Conservation (phyloP, 1,140 invertebrate genomes). For the Pogonognathellus flavescens region DNA sequence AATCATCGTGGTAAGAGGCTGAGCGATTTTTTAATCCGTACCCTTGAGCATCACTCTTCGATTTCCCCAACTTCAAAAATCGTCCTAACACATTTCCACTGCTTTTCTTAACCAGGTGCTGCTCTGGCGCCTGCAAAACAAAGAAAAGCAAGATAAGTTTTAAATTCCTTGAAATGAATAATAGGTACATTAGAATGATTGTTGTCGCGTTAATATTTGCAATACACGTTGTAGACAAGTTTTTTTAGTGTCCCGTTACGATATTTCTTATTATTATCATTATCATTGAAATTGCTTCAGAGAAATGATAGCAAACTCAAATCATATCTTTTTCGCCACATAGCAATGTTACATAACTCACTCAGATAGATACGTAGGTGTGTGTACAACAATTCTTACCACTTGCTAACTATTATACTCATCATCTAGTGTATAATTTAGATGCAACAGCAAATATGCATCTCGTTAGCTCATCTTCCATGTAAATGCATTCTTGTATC, state of each 20-base stretch:
- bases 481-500: not conserved
- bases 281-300: too few species aligned
- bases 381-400: too few species aligned
- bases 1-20: slow-evolving; percentile 47
- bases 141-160: not conserved
- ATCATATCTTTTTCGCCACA: too few species aligned
- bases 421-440: not conserved
- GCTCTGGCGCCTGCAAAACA: slow-evolving; percentile 47
- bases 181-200: too few species aligned
- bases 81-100: slow-evolving; percentile 59
- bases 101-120: slow-evolving; percentile 44
- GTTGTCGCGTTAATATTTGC: too few species aligned
- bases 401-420: too few species aligned
- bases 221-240: not conserved
- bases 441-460: not conserved
- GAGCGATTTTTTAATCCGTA: slow-evolving; percentile 44
- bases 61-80: slow-evolving; percentile 66
- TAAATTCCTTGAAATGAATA: not conserved
- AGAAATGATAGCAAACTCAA: too few species aligned
- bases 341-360: too few species aligned
- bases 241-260: too few species aligned
- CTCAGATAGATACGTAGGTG: too few species aligned
- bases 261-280: too few species aligned
- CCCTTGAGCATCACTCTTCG: slow-evolving; percentile 64
- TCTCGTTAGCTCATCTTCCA: slow-evolving; percentile 9